Evolutionary conservation across 2,888 invertebrate genomes (phyloP), one percentile per base, ranked within the genome.

Genomic region (Drosophila demipolita): DNA sequence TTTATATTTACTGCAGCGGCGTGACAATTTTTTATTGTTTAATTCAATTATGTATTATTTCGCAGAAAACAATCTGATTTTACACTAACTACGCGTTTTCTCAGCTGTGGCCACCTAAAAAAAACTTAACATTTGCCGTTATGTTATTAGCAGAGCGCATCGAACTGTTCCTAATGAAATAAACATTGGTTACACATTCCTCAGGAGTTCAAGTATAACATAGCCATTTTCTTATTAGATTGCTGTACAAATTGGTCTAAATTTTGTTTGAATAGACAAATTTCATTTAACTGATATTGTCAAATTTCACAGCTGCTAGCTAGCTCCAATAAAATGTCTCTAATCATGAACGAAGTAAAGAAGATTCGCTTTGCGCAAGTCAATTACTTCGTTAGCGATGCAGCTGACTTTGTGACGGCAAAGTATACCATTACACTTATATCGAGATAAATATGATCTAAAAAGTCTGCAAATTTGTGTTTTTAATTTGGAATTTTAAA

Each of bases 11-110:
- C 58, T 64, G 62, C 73, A 82, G 73, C 58, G 73, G 32, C 64
- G 49, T 68, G 64, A 23, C 15, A 68, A 58, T 68, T 58, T 57
- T 66, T 59, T 50, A 60, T 58, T 67, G 61, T 80, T 70, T 72
- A 72, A 89, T 85, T 78, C 45, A 87, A 82, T 82, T 82, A 82
- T 88, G 83, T 85, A 79, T 72, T 72, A 82, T 65, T 79, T 55
- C 59, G 23, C 58, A 48, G 55, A 68, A 66, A 68, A 49, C 66
- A 66, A 54, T 68, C 66, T 26, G 48, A 66, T 33, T 68, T 66
- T 48, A 42, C 55, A 57, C 70, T 66, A 66, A 38, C 45, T 67
- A 40, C 40, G 58, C 49, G 38, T 49, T 67, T 54, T 54, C 9
- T 40, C 40, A 23, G 8, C 15, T 67, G 35, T 67, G 71, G 70